A percentile compares a stretch with the other conserved stretches of the same genome.
Evolutionary conservation across 1,140 invertebrate species (phyloP).

Genomic region (Bradysia coprophila): DNA sequence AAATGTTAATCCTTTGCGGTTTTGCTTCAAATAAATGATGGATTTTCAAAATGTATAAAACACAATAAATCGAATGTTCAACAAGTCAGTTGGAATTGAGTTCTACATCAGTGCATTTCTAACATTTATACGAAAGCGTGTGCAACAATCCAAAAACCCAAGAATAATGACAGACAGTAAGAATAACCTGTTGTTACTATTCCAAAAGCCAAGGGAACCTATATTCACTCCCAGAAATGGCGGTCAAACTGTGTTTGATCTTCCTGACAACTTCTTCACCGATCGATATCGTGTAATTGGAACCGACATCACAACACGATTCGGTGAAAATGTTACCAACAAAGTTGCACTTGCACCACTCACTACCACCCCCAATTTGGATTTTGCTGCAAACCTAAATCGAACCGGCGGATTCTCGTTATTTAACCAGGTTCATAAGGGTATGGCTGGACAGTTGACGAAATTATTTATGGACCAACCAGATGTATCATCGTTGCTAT

Average conservation of each 20-base stretch:
- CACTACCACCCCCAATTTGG: constrained; percentile 11
- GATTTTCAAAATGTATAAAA: no score
- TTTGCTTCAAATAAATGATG: no score
- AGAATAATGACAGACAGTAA: no score
- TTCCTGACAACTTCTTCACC: constrained; percentile 29
- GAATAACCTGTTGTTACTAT: constrained; percentile 24
- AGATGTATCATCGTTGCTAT: constrained; percentile 14
- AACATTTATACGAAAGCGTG: no score
- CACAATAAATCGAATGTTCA: no score
- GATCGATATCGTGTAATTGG: constrained; percentile 13
- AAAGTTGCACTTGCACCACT: background rate
- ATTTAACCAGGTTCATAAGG: constrained; percentile 32
- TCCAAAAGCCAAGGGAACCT: constrained; percentile 40
- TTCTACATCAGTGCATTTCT: no score
- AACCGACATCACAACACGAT: background rate
- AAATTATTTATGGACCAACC: constrained; percentile 25
- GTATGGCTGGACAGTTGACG: constrained; percentile 32
- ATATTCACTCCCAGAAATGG: constrained; percentile 40
- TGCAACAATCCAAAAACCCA: no score
- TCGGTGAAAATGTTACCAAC: background rate
- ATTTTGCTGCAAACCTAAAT: constrained; percentile 11
- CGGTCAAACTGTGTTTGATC: constrained; percentile 34
- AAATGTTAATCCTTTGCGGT: no score
- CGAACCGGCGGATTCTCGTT: constrained; percentile 29
- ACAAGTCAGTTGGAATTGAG: no score